Evolutionary conservation across 2,888 invertebrate species (phyloP).

Genomic region (Minunthozetes semirufus): DNA sequence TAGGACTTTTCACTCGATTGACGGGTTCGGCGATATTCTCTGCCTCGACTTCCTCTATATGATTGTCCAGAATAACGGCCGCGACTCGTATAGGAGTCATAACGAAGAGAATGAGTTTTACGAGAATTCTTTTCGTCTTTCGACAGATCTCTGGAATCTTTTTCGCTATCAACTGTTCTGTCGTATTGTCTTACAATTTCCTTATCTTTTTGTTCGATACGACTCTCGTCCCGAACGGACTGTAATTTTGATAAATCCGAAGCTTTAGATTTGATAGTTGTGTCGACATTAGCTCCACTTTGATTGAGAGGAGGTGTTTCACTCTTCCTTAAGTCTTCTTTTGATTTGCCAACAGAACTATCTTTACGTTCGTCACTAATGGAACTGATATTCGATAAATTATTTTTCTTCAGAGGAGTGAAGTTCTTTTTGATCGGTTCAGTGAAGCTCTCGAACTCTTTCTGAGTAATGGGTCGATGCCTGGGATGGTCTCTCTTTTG

Average conservation of each 20-base stretch:
- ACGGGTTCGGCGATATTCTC: neutral
- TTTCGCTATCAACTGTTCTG: neutral
- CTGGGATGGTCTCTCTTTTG: neutral
- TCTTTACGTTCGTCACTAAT: neutral
- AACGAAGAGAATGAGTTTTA: conserved; percentile 12
- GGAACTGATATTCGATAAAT: neutral
- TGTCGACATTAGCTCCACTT: neutral
- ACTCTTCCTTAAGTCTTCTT: neutral
- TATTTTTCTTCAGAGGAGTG: neutral
- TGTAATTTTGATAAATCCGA: neutral
- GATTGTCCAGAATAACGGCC: neutral
- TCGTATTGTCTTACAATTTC: conserved; percentile 25
- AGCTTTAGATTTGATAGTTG: neutral
- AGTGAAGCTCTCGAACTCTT: conserved; percentile 5
- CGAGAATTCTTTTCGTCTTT: conserved; percentile 16
- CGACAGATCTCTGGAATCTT: neutral
- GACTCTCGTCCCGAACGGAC: neutral
- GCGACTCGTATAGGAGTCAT: neutral
- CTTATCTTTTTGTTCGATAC: conserved; percentile 41
- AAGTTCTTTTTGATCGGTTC: conserved; percentile 19
- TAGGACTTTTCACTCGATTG: neutral
- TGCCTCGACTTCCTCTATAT: neutral
- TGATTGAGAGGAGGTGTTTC: neutral
- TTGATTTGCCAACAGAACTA: neutral
- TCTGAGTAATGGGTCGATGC: conserved; percentile 13